Evolutionary conservation across 2,113 vertebrate genomes (phyloP).

Genomic region (Rhinoderma darwinii): DNA sequence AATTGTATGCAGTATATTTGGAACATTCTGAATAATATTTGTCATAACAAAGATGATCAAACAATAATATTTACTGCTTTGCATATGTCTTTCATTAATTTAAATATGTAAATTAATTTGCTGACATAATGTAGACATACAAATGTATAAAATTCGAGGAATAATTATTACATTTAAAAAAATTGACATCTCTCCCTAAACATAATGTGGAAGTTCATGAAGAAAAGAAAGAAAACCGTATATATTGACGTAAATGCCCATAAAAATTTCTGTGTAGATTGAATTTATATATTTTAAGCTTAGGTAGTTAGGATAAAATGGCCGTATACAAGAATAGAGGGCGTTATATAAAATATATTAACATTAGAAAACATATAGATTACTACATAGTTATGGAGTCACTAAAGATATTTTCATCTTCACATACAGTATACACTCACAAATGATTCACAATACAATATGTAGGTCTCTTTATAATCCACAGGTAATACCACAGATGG

Average conservation of each 20-base stretch:
- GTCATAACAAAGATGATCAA: conserved; percentile 43
- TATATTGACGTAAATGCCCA: neutral
- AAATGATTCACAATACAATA: no score
- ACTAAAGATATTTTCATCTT: no score
- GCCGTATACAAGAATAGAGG: no score
- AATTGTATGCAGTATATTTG: conserved; percentile 24
- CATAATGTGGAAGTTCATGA: neutral
- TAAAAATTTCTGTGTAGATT: neutral
- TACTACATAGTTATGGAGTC: neutral
- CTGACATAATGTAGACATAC: conserved; percentile 9
- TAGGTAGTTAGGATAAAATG: no score
- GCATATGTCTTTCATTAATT: conserved; percentile 36
- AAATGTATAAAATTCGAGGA: conserved; percentile 16
- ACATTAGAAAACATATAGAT: neutral
- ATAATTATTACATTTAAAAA: neutral
- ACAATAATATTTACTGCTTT: conserved; percentile 40
- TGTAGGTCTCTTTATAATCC: no score
- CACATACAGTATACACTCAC: no score
- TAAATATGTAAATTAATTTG: conserved; percentile 1
- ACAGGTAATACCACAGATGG: no score
- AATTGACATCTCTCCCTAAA: neutral
- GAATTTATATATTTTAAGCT: neutral
- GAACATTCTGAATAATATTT: conserved; percentile 41
- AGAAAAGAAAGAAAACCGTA: neutral
- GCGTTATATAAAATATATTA: no score